Evolutionary conservation across 1,140 invertebrate genomes (phyloP).

Genomic region (Lucilia sericata): DNA sequence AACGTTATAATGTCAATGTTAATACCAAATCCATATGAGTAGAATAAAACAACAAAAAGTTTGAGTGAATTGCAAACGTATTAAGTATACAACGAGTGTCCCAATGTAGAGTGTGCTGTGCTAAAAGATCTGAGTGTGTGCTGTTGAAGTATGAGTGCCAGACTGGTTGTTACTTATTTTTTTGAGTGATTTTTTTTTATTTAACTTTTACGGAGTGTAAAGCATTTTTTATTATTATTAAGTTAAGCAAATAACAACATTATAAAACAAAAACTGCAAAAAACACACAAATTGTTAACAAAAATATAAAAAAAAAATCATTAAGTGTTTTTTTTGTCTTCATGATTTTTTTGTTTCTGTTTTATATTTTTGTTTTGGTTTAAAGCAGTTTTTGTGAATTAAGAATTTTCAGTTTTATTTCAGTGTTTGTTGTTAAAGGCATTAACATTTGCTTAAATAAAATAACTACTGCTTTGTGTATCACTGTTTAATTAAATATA

Average conservation of each 20-base stretch:
- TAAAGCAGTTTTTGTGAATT: not conserved
- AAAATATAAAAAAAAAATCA: constrained; percentile 1
- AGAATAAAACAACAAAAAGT: not conserved
- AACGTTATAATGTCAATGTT: too few species aligned
- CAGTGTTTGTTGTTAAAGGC: constrained; percentile 4
- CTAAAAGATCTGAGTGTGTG: too few species aligned
- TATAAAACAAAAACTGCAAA: not conserved
- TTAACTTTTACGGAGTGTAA: not conserved
- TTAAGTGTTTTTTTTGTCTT: not conserved
- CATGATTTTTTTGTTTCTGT: not conserved
- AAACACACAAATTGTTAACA: not conserved
- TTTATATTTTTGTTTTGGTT: not conserved
- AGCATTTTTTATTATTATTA: not conserved
- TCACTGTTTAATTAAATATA: too few species aligned
- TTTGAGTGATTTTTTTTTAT: not conserved
- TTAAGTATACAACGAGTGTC: not conserved
- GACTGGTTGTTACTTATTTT: not conserved
- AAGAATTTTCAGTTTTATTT: constrained; percentile 17
- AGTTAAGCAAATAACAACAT: constrained; percentile 12
- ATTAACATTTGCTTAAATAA: not conserved
- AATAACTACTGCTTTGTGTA: too few species aligned
- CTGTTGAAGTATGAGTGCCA: not conserved
- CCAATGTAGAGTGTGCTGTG: too few species aligned
- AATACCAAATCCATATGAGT: not conserved
- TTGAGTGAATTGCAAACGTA: not conserved